Evolutionary conservation across 2,888 invertebrate genomes (phyloP), one percentile per base, ranked within the genome.

Genomic region (Nezara viridula): DNA sequence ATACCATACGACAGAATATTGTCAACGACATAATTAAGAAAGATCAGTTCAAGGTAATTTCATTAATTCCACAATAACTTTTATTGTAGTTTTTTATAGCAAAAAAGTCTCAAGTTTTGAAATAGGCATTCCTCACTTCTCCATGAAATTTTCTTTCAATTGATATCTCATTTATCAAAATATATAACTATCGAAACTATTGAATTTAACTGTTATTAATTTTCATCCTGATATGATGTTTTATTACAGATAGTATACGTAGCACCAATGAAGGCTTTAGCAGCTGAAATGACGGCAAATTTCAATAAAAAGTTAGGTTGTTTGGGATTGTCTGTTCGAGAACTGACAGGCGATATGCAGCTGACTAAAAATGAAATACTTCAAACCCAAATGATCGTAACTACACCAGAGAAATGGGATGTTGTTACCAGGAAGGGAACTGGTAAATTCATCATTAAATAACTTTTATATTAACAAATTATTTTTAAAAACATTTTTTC

Each of bases 321-420:
- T 0, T 93, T 97, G 1, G 98, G 98, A 12, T 95, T 99, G 47
- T 92, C 94, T 0, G 99, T 99, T 0, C 94, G 96, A 88, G 99
- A 99, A 93, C 93, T 99, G 91, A 99, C 99, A 0, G 99, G 99
- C 27, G 99, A 99, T 92, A 99, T 99, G 97, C 98, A 98, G 92
- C 94, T 99, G 32, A 98, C 98, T 0, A 98, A 98, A 93, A 94
- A 95, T 9, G 99, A 99, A 93, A 98, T 99, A 90, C 95, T 96
- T 85, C 96, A 98, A 92, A 99, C 99, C 0, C 99, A 99, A 93
- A 98, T 99, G 96, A 95, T 99, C 86, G 98, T 99, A 2, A 98
- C 99, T 2, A 99, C 99, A 0, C 99, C 99, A 0, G 99, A 99
- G 93, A 99, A 99, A 92, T 99, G 99, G 99, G 99, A 99, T 93